Evolutionary conservation across 2,888 invertebrate genomes (phyloP), one percentile per base, ranked within the genome.

Genomic region (Piscicola geometra): DNA sequence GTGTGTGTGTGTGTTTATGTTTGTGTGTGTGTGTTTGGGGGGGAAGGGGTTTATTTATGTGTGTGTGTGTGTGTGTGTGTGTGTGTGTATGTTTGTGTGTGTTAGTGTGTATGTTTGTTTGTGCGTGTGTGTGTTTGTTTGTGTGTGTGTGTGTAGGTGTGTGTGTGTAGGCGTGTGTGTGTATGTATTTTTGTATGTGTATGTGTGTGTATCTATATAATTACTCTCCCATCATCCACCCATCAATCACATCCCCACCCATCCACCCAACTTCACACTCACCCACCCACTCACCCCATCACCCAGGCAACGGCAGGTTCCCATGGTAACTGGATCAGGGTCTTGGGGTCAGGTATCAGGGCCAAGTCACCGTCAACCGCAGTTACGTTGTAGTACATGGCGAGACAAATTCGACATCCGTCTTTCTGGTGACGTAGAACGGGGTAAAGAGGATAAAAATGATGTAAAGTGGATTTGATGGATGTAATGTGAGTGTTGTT

Each of bases 321-420:
- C 80, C 80, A 80, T 68, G 80, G 80, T 56, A 80, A 75, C 76
- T 79, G 79, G 32, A 79, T 77, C 50, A 80, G 77, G 5, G 79
- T 78, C 15, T 41, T 69, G 0, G 80, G 78, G 70, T 79, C 80
- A 2, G 80, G 80, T n/a, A 79, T 60, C 47, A 80, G 56, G 56
- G 77, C 77, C 73, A 78, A 77, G 47, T 80, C 80, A 1, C 80
- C 78, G 56, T 80, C 80, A 15, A 76, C 77, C 5, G 77, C 78
- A 21, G 76, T 69, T 18, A 76, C 76, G 70, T 78, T 76, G 76
- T 77, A 80, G 75, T 76, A 79, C 79, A 79, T 80, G 47, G 79
- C 77, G 21, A 75, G 74, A 21, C 76, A 76, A 5, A 80, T 71
- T 12, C 78, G 79, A 64, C 77, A 78, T 28, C 80, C 80, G 36